Conservation (phyloP, 2,888 invertebrate genomes). For the Eupithecia pulchellata region DNA sequence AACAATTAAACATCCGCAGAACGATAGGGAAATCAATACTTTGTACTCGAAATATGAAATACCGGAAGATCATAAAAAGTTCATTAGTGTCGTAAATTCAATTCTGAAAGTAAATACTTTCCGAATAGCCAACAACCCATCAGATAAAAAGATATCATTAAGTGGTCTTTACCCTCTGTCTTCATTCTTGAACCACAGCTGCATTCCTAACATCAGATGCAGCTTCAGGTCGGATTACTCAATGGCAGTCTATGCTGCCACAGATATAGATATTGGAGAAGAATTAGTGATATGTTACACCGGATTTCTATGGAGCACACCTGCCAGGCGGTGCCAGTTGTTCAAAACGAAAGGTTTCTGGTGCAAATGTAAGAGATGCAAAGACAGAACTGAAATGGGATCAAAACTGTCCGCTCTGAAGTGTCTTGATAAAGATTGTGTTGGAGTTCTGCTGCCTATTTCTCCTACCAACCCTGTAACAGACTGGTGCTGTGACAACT, state of each 20-base stretch:
- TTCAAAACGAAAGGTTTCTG: constrained; percentile 87
- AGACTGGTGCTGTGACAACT: constrained; percentile 86
- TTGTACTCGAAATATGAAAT: constrained; percentile 69
- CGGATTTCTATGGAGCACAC: constrained; percentile 88
- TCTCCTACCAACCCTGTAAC: constrained; percentile 75
- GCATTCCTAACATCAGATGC: constrained; percentile 88
- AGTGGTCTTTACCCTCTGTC: constrained; percentile 88
- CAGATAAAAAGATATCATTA: constrained; percentile 69
- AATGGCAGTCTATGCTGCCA: constrained; percentile 86
- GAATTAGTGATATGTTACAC: constrained; percentile 89
- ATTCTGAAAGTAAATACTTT: constrained; percentile 88
- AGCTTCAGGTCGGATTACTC: constrained; percentile 82
- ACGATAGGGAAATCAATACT: constrained; percentile 78
- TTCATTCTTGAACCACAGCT: constrained; percentile 88
- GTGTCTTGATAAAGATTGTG: constrained; percentile 80
- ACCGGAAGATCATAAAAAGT: constrained; percentile 77
- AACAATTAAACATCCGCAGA: constrained; percentile 51
- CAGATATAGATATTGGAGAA: constrained; percentile 83
- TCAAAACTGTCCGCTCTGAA: constrained; percentile 82
- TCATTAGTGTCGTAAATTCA: constrained; percentile 81
- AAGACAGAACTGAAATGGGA: constrained; percentile 87
- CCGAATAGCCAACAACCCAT: constrained; percentile 74
- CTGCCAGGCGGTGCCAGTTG: constrained; percentile 86
- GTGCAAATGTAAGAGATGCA: constrained; percentile 87
- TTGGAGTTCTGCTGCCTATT: constrained; percentile 82